Percentiles rank a stretch among this genome's conserved stretches.
Conservation (phyloP, 2,888 invertebrate genomes). For the Sarcophaga subvicina region DNA sequence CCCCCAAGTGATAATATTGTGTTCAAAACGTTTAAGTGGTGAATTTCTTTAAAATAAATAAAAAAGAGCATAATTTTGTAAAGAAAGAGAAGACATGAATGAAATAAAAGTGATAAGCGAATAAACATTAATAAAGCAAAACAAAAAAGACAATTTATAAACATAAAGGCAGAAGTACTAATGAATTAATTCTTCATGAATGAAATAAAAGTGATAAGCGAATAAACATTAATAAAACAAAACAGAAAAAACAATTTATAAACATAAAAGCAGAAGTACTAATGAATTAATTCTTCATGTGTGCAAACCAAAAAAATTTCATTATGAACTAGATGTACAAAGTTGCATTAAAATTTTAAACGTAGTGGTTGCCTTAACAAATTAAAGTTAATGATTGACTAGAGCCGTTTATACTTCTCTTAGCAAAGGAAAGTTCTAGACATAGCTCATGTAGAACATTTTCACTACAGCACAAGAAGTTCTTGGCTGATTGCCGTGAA, state of each 20-base stretch:
- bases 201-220: slow-evolving; percentile 59
- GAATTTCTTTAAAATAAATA: slow-evolving; percentile 36
- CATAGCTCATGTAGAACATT: too few species aligned
- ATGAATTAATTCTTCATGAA: slow-evolving; percentile 24
- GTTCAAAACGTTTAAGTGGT: slow-evolving; percentile 39
- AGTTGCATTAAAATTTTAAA: too few species aligned
- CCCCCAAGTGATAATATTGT: slow-evolving; percentile 42
- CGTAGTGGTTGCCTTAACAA: too few species aligned
- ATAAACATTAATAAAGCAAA: slow-evolving; percentile 57
- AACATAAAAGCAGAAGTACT: background rate
- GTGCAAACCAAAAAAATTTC: too few species aligned
- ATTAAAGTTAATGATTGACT: too few species aligned
- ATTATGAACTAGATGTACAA: too few species aligned
- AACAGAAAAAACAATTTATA: slow-evolving; percentile 5
- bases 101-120: slow-evolving; percentile 60
- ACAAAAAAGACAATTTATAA: slow-evolving; percentile 7
- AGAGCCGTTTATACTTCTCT: too few species aligned
- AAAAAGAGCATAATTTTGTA: slow-evolving; percentile 20
- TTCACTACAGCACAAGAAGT: too few species aligned
- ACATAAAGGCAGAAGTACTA: background rate
- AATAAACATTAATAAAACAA: slow-evolving; percentile 57
- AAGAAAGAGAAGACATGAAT: slow-evolving; percentile 47
- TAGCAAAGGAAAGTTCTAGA: too few species aligned
- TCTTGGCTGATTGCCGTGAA: too few species aligned
- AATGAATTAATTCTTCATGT: slow-evolving; percentile 12